phyloP scores from a whole-genome alignment of 92 coral and sea anemone species.

The Micromussa lordhowensis region DNA sequence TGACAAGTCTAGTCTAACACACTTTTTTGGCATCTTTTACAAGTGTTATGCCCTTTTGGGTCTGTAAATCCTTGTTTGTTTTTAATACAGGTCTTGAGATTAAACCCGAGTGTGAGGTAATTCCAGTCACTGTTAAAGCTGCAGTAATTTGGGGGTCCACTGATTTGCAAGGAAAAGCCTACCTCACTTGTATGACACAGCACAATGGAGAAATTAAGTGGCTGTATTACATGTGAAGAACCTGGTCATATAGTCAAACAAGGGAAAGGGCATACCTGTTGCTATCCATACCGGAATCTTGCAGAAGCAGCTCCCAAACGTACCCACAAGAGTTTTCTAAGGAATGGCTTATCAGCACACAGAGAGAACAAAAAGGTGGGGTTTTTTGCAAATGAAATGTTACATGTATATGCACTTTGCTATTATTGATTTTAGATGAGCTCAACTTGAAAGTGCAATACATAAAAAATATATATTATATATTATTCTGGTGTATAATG shows the following conservation, averaged over 20 bases:
- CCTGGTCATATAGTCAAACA: constrained; percentile 30
- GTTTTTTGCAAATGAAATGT: too few species aligned
- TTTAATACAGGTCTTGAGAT: too few species aligned
- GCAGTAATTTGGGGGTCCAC: neutral
- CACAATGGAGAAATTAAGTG: constrained; percentile 42
- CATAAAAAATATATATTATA: too few species aligned
- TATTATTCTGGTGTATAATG: neutral
- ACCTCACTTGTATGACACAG: constrained; percentile 34
- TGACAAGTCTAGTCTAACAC: too few species aligned
- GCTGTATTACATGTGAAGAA: constrained; percentile 42
- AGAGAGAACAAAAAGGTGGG: constrained; percentile 11
- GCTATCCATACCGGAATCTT: constrained; percentile 15
- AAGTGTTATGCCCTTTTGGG: too few species aligned
- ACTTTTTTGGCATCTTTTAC: too few species aligned
- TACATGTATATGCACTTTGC: neutral
- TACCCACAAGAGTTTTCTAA: neutral
- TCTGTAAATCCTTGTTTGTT: too few species aligned
- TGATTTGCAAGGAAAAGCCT: constrained; percentile 48
- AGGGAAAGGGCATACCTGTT: constrained; percentile 47
- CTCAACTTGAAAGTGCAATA: too few species aligned
- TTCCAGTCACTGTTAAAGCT: too few species aligned
- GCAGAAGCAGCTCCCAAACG: constrained; percentile 4
- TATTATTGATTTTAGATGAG: too few species aligned
- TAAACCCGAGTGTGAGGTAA: too few species aligned
- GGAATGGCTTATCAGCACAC: neutral